These are phyloP conservation scores for Strix uralensis DNA, from an alignment of 2,113 vertebrate genomes.

Conservation along the genomic window DNA sequence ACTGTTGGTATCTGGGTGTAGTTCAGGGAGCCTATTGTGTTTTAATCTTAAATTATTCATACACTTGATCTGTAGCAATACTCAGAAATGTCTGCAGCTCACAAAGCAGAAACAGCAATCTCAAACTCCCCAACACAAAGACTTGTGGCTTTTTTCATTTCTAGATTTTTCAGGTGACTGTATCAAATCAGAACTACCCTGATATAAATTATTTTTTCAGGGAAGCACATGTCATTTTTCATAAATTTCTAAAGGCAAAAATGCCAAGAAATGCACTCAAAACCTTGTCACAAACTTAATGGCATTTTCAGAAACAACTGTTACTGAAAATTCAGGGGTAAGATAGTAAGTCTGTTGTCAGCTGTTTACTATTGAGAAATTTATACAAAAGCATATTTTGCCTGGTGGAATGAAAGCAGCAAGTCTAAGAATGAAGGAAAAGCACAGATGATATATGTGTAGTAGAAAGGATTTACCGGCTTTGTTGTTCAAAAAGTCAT, in stretches of 20 bases:
- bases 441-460: neutral
- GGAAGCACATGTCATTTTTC: neutral
- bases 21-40: neutral
- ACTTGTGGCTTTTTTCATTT: neutral
- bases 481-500: neutral
- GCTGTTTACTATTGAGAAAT: neutral
- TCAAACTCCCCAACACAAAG: neutral
- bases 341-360: neutral
- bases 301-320: neutral
- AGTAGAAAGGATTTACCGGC: neutral
- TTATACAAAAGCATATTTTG: neutral
- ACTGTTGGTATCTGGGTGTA: neutral
- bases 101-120: neutral
- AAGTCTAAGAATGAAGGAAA: neutral
- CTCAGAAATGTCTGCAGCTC: neutral
- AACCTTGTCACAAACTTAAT: neutral
- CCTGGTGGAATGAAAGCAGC: neutral
- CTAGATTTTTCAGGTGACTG: neutral
- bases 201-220: neutral
- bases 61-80: neutral
- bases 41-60: conserved; percentile 20
- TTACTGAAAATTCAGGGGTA: neutral
- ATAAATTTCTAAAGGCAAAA: neutral
- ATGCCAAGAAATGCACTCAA: neutral
- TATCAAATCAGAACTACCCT: neutral